phyloP scores from a whole-genome alignment of 2,113 vertebrate genomes.

The Enhydra lutris region DNA sequence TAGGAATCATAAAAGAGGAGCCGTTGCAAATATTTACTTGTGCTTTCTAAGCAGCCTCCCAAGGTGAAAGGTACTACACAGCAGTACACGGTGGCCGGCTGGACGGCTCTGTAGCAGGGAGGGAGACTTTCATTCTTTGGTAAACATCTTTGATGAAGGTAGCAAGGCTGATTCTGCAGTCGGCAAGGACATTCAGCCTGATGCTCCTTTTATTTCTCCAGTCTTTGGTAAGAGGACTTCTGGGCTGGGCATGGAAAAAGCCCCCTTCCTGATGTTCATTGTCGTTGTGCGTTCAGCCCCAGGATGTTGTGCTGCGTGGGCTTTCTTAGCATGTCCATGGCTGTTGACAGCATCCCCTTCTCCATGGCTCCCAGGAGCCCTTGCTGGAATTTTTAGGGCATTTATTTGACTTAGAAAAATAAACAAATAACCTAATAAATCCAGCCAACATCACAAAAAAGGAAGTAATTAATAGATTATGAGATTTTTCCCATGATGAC shows the following conservation, averaged over 20 bases:
- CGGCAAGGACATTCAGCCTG: background rate
- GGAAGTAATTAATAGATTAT: background rate
- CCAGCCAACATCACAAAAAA: background rate
- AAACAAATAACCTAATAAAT: background rate
- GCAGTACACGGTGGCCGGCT: rapidly evolving
- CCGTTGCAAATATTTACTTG: background rate
- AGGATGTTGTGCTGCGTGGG: rapidly evolving
- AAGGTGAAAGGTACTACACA: rapidly evolving
- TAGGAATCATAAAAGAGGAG: background rate
- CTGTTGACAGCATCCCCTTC: background rate
- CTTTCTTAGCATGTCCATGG: rapidly evolving
- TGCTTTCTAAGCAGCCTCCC: background rate
- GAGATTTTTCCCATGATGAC: background rate
- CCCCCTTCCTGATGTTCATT: background rate
- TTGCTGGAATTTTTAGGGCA: background rate
- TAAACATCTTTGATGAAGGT: rapidly evolving
- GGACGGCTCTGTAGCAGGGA: background rate
- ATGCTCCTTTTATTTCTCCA: background rate
- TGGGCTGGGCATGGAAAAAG: background rate
- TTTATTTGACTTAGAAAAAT: background rate
- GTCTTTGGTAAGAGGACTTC: background rate
- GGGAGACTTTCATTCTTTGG: background rate
- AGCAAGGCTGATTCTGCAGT: background rate
- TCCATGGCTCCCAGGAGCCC: background rate
- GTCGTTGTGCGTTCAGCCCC: background rate